A percentile compares a stretch with the other conserved stretches of the same genome.
These are phyloP conservation scores for Acestrorhynchus altus DNA, from an alignment of 2,797 vertebrate genomes.

Conservation along the genomic window DNA sequence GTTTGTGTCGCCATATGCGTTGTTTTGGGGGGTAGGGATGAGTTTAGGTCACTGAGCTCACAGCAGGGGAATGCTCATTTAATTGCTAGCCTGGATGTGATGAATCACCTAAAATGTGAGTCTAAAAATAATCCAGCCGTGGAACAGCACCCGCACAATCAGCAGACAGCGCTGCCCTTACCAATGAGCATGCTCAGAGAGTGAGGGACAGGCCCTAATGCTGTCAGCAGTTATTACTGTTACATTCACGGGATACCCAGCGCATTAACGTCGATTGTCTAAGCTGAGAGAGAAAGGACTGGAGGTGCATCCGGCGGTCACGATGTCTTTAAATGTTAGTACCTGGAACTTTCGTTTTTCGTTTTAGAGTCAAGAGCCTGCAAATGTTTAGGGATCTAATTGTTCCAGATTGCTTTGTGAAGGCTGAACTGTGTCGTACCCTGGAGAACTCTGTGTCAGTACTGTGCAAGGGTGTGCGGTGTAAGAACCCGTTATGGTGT, in stretches of 20 bases:
- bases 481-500: no score
- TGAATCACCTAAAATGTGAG: conserved; percentile 24
- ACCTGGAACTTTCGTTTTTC: no score
- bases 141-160: conserved; percentile 14
- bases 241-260: not conserved
- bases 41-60: not conserved
- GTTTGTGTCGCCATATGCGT: not conserved
- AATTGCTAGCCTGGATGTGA: not conserved
- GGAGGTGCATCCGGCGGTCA: not conserved
- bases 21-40: not conserved
- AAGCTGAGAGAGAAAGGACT: not conserved
- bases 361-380: no score
- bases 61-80: conserved; percentile 13
- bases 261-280: conserved; percentile 11
- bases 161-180: conserved; percentile 41
- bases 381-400: no score
- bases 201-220: not conserved
- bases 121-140: conserved; percentile 28
- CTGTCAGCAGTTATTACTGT: conserved; percentile 29
- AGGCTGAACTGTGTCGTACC: not conserved
- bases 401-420: no score
- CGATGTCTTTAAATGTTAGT: not conserved
- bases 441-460: not conserved
- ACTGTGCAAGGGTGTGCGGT: not conserved
- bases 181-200: not conserved